These are phyloP conservation scores for Neoascia interrupta DNA, from an alignment of 2,888 invertebrate genomes.

Conservation along the genomic window DNA sequence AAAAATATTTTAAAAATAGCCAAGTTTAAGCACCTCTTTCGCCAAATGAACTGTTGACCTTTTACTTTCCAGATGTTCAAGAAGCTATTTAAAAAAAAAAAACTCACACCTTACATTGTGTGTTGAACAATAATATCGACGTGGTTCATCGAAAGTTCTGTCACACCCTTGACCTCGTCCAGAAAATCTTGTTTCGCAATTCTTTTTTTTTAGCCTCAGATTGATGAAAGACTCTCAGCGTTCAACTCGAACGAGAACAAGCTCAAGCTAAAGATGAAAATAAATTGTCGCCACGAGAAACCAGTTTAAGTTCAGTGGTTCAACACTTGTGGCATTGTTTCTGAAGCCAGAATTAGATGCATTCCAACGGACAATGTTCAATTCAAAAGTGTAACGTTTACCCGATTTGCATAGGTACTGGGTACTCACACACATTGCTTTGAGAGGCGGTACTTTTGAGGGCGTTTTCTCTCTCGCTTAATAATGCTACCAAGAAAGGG, in stretches of 20 bases:
- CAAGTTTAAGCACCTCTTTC: no score
- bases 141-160: background rate
- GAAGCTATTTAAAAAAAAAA: no score
- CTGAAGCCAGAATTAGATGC: background rate
- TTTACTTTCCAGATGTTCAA: conserved; percentile 19
- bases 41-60: conserved; percentile 9
- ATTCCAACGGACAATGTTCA: background rate
- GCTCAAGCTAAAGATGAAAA: conserved; percentile 14
- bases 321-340: background rate
- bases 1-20: no score
- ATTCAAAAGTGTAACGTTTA: background rate
- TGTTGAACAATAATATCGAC: no score
- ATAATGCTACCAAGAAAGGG: conserved; percentile 3
- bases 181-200: conserved; percentile 3
- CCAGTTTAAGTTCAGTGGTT: conserved; percentile 6
- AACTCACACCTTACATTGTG: no score
- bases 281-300: background rate
- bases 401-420: conserved; percentile 39
- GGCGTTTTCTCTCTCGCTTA: conserved; percentile 1
- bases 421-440: conserved; percentile 11
- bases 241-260: conserved; percentile 2
- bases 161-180: background rate
- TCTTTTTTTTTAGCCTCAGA: no score
- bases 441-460: conserved; percentile 2
- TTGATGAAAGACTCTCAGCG: background rate